Conservation (phyloP, 2,888 invertebrate genomes). For the Pomacea canaliculata region DNA sequence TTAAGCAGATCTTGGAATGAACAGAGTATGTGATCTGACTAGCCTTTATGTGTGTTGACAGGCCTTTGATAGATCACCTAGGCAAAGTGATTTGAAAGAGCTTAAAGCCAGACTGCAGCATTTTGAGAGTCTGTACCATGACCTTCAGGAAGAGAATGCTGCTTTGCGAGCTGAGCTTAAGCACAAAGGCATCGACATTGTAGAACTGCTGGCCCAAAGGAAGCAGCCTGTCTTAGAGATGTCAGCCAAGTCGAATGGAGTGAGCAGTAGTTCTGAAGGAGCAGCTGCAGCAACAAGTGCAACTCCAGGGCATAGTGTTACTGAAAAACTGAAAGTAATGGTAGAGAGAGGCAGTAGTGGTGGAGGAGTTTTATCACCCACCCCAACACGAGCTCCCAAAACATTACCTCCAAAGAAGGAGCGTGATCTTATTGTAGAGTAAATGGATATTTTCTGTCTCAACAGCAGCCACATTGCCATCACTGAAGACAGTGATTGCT, state of each 20-base stretch:
- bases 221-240: slow-evolving; percentile 16
- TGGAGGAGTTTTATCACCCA: not conserved
- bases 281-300: not conserved
- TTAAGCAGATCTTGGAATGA: too few relatives aligned
- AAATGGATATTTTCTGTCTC: not conserved
- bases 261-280: slow-evolving; percentile 5
- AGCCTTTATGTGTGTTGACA: slow-evolving; percentile 34
- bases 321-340: slow-evolving; percentile 8
- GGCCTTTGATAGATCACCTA: slow-evolving; percentile 35
- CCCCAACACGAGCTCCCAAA: slow-evolving; percentile 12
- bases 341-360: not conserved
- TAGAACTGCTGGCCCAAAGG: slow-evolving; percentile 39
- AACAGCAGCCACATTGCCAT: not conserved
- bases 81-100: slow-evolving; percentile 44
- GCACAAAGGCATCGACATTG: slow-evolving; percentile 44
- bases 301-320: not conserved
- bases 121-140: slow-evolving; percentile 53
- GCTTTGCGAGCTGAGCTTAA: slow-evolving; percentile 51
- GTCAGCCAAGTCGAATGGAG: slow-evolving; percentile 8
- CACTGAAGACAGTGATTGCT: too few relatives aligned
- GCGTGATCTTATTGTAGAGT: slow-evolving; percentile 28
- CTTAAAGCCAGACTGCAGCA: slow-evolving; percentile 48
- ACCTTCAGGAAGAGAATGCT: slow-evolving; percentile 49
- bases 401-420: slow-evolving; percentile 31
- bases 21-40: too few relatives aligned